phyloP scores from a whole-genome alignment of 2,888 invertebrate species.

The Coelogynopora nodosa region DNA sequence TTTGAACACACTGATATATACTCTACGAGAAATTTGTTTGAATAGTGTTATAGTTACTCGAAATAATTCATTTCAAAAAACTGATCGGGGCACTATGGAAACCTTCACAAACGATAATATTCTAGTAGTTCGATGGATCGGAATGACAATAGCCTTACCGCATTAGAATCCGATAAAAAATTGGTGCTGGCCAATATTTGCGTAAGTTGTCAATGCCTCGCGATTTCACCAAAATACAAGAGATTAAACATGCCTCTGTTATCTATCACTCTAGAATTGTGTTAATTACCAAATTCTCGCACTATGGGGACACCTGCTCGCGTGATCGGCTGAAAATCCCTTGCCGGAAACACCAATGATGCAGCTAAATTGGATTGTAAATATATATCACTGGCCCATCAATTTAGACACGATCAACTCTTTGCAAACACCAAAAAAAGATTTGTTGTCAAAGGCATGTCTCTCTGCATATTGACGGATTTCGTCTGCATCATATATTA shows the following conservation, averaged over 20 bases:
- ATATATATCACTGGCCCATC: conserved; percentile 17
- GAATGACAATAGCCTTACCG: no score
- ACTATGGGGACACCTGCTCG: neutral
- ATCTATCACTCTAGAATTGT: neutral
- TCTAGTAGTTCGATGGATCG: conserved; percentile 11
- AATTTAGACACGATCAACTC: neutral
- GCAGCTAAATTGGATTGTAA: neutral
- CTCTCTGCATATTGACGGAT: neutral
- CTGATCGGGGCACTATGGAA: neutral
- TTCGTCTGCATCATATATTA: neutral
- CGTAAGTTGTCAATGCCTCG: neutral
- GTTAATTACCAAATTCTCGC: neutral
- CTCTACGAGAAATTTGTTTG: conserved; percentile 37
- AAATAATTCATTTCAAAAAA: neutral
- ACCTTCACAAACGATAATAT: neutral
- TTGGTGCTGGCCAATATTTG: conserved; percentile 6
- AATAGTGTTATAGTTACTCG: conserved; percentile 32
- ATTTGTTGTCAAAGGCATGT: neutral
- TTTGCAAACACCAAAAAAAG: neutral
- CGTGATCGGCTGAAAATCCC: neutral
- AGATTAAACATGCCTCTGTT: neutral
- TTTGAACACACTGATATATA: conserved; percentile 42
- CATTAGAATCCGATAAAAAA: neutral
- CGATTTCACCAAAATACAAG: neutral
- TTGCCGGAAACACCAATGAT: neutral